These are phyloP conservation scores for Falco columbarius DNA, from an alignment of 2,797 vertebrate genomes.

Conservation along the genomic window DNA sequence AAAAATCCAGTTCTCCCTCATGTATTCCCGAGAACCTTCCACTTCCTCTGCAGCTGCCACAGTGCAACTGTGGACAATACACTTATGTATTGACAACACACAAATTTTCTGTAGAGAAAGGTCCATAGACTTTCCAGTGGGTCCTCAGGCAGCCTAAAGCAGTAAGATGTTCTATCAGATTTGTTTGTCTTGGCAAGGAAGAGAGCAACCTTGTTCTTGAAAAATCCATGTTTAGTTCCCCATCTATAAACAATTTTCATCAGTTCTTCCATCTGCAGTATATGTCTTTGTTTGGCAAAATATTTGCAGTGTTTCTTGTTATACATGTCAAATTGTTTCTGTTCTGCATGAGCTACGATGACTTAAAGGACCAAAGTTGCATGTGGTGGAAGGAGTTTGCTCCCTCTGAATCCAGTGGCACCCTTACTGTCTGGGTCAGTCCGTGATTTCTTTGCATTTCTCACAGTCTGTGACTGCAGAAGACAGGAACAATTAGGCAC, in stretches of 20 bases:
- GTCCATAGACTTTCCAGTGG: background rate
- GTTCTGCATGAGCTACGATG: conserved; percentile 20
- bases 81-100: conserved; percentile 14
- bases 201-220: conserved; percentile 33
- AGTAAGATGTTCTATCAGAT: conserved; percentile 44
- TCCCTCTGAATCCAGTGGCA: background rate
- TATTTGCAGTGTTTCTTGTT: conserved; percentile 54
- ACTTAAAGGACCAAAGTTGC: conserved; percentile 7
- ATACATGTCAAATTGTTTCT: conserved; percentile 56
- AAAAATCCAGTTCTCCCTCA: conserved; percentile 47
- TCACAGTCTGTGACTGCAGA: background rate
- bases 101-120: conserved; percentile 15
- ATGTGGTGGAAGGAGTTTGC: background rate
- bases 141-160: conserved; percentile 40
- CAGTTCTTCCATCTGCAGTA: conserved; percentile 59
- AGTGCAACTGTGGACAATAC: conserved; percentile 9
- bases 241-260: conserved; percentile 62
- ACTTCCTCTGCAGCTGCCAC: conserved; percentile 61
- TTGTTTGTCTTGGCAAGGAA: conserved; percentile 61
- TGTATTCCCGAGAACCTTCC: conserved; percentile 31
- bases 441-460: background rate
- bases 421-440: background rate
- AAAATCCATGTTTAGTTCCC: conserved; percentile 45
- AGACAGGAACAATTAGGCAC: background rate
- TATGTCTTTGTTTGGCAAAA: conserved; percentile 59